Base-by-base conservation (phyloP, 2,113 vertebrate species). In the Esox niger region DNA sequence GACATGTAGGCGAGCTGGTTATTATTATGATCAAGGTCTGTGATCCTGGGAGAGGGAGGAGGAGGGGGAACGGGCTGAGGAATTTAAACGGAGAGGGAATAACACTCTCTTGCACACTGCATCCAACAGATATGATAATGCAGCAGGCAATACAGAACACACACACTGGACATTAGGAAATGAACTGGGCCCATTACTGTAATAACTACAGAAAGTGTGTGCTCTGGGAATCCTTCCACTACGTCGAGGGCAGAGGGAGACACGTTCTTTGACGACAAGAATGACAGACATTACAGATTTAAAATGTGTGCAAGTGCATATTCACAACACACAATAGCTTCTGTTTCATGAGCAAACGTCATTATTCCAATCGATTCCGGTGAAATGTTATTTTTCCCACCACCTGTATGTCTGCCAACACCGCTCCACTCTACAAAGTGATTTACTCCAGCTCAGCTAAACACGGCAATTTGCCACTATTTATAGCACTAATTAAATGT, bases 251-350 rank as follows among this genome's bases (percentile, higher is more conserved):
- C 49, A 17, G 46, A 3, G 2, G 57, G 63, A 69, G 46, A 76
- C 31, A 25, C 64, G 32, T 9, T 64, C 35, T 21, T 57, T 29
- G 65, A 68, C 76, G 17, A 64, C 33, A 69, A 35, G 31, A 32
- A 65, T 55, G 65, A 77, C 54, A 56, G 31, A 61, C 66, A 75
- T 29, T 56, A n/a, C n/a, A n/a, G n/a, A n/a, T n/a, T n/a, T n/a
- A 73, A 77, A 66, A 68, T 27, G 59, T 65, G 73, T 84, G 79
- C 77, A 72, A 70, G 74, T 69, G 78, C 73, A 80, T 62, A 79
- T 70, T 54, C 67, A 60, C 62, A 43, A 83, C 47, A 79, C 66
- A 68, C 20, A 74, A 76, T 58, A 71, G 43, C 68, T 73, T 71
- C 10, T 61, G 47, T 74, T 62, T 47, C 67, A 75, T 70, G 29